Evolutionary conservation across 2,113 vertebrate species (phyloP).

Genomic region (Thryonomys swinderianus): DNA sequence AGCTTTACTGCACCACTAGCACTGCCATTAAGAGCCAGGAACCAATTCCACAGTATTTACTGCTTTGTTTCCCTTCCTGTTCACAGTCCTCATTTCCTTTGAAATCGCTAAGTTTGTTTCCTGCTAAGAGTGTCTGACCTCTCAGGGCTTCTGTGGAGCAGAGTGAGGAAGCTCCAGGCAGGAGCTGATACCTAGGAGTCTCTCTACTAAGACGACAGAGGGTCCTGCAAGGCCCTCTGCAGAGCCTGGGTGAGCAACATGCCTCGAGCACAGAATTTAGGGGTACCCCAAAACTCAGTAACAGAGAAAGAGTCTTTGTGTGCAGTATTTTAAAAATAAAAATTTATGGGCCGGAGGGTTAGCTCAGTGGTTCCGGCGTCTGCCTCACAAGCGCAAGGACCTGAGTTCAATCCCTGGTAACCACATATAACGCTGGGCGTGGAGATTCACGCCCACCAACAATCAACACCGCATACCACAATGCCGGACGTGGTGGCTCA

Average conservation of each 20-base stretch:
- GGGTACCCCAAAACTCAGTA: neutral
- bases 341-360: too few relatives aligned
- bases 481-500: too few relatives aligned
- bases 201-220: neutral
- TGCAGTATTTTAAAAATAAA: conserved; percentile 53
- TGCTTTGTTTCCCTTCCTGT: conserved; percentile 9
- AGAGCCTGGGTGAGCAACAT: neutral
- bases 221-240: neutral
- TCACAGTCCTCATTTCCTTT: neutral
- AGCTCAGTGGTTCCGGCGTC: too few relatives aligned
- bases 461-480: too few relatives aligned
- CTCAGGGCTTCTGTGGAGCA: neutral
- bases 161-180: neutral
- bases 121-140: neutral
- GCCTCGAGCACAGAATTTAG: neutral
- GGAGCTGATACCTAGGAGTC: neutral
- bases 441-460: too few relatives aligned
- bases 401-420: too few relatives aligned
- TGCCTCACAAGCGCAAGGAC: too few relatives aligned
- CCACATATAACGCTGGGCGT: too few relatives aligned
- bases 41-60: neutral
- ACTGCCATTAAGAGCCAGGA: conserved; percentile 18
- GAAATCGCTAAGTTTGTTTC: conserved; percentile 6
- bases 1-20: neutral
- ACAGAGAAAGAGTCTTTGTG: neutral